A percentile compares a stretch with the other conserved stretches of the same genome.
These are phyloP conservation scores for Cryptops parisi DNA, from an alignment of 2,888 invertebrate species.

Conservation along the genomic window DNA sequence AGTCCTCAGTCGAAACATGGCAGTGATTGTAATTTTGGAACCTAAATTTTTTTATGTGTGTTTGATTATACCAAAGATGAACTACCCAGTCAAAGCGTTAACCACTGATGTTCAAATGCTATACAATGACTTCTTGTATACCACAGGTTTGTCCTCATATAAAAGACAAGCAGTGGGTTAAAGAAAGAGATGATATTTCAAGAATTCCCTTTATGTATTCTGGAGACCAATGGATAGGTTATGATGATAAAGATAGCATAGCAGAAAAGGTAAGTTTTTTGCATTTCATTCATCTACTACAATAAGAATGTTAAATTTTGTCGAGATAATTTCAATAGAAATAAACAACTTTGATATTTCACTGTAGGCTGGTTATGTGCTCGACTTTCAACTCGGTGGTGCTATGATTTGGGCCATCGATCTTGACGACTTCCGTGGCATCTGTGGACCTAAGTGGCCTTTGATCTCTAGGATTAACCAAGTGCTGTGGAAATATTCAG, in stretches of 20 bases:
- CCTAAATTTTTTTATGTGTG: too few relatives aligned
- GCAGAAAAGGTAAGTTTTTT: constrained; percentile 46
- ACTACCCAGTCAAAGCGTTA: too few relatives aligned
- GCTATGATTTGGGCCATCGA: constrained; percentile 22
- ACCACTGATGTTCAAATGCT: too few relatives aligned
- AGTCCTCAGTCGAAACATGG: too few relatives aligned
- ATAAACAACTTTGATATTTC: background rate
- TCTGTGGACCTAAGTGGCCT: constrained; percentile 22
- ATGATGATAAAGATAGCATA: constrained; percentile 63
- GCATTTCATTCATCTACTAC: too few relatives aligned
- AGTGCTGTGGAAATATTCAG: constrained; percentile 1
- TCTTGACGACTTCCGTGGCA: constrained; percentile 22
- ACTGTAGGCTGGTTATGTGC: constrained; percentile 21
- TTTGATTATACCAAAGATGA: too few relatives aligned
- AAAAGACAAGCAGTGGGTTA: constrained; percentile 13
- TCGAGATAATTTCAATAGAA: constrained; percentile 3
- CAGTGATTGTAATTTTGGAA: too few relatives aligned
- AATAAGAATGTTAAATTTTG: background rate
- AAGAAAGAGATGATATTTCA: constrained; percentile 17
- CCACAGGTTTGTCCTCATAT: constrained; percentile 16
- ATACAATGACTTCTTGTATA: too few relatives aligned
- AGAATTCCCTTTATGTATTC: constrained; percentile 54
- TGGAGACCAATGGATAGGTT: constrained; percentile 78
- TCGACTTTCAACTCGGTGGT: constrained; percentile 21
- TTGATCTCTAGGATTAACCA: constrained; percentile 15